A percentile compares a stretch with the other conserved stretches of the same genome.
Conservation (phyloP, 2,113 vertebrate species). For the Mormoops blainvillei region DNA sequence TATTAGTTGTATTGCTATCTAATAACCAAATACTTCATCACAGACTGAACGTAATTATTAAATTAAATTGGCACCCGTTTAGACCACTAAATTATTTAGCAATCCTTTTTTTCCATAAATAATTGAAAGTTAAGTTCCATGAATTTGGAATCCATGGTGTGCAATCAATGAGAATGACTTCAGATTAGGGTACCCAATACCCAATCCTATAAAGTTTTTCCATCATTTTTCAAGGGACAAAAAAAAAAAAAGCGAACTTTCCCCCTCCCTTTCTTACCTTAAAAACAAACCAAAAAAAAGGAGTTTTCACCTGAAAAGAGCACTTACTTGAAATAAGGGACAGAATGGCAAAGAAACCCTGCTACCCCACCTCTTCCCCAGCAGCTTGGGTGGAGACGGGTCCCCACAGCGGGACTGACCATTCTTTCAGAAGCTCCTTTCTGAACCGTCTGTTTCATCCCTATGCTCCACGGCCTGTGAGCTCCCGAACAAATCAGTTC, state of each 20-base stretch:
- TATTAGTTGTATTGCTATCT: constrained; percentile 60
- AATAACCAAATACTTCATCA: constrained; percentile 61
- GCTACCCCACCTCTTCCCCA: not conserved
- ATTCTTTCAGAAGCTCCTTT: not conserved
- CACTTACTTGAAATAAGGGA: constrained; percentile 20
- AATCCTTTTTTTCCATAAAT: not conserved
- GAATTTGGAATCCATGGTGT: not conserved
- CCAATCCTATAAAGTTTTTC: not conserved
- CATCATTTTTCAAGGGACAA: not conserved
- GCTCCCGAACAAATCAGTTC: not conserved
- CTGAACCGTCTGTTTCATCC: not conserved
- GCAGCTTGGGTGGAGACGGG: not conserved
- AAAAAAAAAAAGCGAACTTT: constrained; percentile 43
- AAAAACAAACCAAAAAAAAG: constrained; percentile 49
- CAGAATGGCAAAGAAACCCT: not conserved
- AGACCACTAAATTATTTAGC: not conserved
- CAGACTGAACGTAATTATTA: constrained; percentile 54
- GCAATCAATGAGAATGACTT: not conserved
- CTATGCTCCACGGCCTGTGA: not conserved
- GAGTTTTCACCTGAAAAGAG: constrained; percentile 65
- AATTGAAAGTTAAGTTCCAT: not conserved
- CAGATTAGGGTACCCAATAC: not conserved
- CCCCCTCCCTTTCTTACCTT: constrained; percentile 27
- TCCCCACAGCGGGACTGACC: not conserved
- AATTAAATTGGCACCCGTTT: constrained; percentile 4